Conservation (phyloP, 2,113 vertebrate species). For the Campylomormyrus tamandua region DNA sequence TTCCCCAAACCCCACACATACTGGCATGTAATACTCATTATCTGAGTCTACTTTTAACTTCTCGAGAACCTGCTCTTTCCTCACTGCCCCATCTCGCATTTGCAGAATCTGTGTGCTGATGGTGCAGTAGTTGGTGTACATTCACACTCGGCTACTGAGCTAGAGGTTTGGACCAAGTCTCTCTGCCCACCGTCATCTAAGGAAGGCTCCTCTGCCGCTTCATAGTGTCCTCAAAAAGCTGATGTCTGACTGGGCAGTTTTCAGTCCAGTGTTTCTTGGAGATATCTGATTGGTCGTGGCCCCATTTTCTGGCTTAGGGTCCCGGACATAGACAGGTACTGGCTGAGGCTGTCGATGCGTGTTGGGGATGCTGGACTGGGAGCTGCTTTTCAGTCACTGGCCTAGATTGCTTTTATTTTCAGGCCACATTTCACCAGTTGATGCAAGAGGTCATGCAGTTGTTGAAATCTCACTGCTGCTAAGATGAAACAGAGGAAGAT, state of each 20-base stretch:
- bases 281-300: conserved; percentile 76
- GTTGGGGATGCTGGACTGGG: not conserved
- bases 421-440: not conserved
- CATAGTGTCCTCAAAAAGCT: conserved; percentile 69
- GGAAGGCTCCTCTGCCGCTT: conserved; percentile 85
- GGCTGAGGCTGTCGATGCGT: not conserved
- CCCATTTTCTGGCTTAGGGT: conserved; percentile 51
- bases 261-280: conserved; percentile 73
- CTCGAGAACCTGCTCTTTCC: not conserved
- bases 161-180: too few species aligned
- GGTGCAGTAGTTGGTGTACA: not conserved
- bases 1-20: not conserved
- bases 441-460: not conserved
- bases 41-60: not conserved
- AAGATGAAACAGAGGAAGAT: not conserved
- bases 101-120: not conserved
- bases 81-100: not conserved
- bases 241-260: conserved; percentile 67
- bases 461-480: not conserved
- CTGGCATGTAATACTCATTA: not conserved
- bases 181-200: conserved; percentile 62
- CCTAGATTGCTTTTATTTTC: not conserved
- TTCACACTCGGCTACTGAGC: conserved; percentile 61
- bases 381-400: not conserved
- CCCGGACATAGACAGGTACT: not conserved